Evolutionary conservation across 2,113 vertebrate genomes (phyloP), one percentile per base, ranked within the genome.

Genomic region (Lepisosteus oculatus): DNA sequence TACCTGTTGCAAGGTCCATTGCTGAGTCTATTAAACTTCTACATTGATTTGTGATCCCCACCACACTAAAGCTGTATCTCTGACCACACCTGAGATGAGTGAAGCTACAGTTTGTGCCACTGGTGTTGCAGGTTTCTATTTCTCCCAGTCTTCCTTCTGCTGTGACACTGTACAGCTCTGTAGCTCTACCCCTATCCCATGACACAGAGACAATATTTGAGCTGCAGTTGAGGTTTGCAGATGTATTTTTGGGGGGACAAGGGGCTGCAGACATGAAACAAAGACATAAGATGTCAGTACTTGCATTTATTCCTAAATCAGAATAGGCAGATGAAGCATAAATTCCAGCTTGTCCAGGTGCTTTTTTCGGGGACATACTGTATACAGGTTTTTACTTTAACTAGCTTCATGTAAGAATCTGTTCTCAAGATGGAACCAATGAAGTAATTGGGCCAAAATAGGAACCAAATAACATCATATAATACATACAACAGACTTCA

Each of bases 31-130:
- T 72, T 0, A 72, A 14, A 41, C 84, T 89, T 69, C 59, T 83
- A 75, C 91, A 92, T 2, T 69, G 65, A 4, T 82, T 59, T 0
- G 84, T 83, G 69, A 71, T 54, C 43, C 89, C 86, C 1, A 78
- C 72, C 64, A 89, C 85, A 4, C 72, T 84, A 77, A 92, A 12
- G 3, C 0, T 47, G 67, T 93, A 93, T 3, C 15, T 72, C 62
- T 85, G 74, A 3, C 91, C 90, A 0, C 92, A 94, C 2, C 4
- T 54, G 47, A 94, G 84, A 61, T 83, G 73, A 14, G 13, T n/a
- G 13, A 93, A 89, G 44, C 75, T 79, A 76, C 91, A 93, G 76
- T 75, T 84, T 54, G 81, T 78, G 61, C 69, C 69, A 47, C 64
- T 83, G 72, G 88, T 87, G 78, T 77, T 84, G 77, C 90, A 92